Conservation (phyloP, 2,888 invertebrate species). For the Mellilla xanthometata region DNA sequence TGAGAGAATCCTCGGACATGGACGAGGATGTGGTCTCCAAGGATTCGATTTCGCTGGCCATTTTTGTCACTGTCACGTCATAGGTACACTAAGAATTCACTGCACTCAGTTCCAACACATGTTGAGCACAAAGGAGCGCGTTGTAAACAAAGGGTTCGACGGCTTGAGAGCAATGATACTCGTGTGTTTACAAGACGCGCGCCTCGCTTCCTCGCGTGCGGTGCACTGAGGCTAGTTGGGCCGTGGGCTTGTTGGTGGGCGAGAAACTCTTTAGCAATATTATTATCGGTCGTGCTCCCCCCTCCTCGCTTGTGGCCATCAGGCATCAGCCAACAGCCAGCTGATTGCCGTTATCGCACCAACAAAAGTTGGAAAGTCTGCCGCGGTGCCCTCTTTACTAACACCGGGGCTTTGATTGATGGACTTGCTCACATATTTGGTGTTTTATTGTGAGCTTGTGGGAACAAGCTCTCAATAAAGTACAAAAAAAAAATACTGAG, state of each 20-base stretch:
- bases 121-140: constrained; percentile 60
- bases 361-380: constrained; percentile 16
- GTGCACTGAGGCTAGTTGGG: constrained; percentile 27
- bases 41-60: constrained; percentile 67
- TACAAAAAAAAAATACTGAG: too few species aligned
- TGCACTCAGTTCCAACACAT: constrained; percentile 51
- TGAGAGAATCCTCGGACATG: constrained; percentile 73
- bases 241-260: constrained; percentile 20
- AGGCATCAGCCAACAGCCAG: constrained; percentile 41
- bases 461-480: too few species aligned
- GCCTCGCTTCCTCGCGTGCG: constrained; percentile 23
- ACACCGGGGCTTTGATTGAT: too few species aligned
- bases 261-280: constrained; percentile 31
- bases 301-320: constrained; percentile 45
- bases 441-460: too few species aligned
- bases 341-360: constrained; percentile 42
- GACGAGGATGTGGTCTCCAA: constrained; percentile 68
- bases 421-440: too few species aligned
- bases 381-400: background rate
- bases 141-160: constrained; percentile 59
- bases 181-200: constrained; percentile 13
- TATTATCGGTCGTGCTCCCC: constrained; percentile 73
- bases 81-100: constrained; percentile 39
- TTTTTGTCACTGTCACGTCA: constrained; percentile 51
- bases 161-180: too few species aligned